These are phyloP conservation scores for Dasyprocta punctata DNA, from an alignment of 2,113 vertebrate genomes.

Conservation along the genomic window DNA sequence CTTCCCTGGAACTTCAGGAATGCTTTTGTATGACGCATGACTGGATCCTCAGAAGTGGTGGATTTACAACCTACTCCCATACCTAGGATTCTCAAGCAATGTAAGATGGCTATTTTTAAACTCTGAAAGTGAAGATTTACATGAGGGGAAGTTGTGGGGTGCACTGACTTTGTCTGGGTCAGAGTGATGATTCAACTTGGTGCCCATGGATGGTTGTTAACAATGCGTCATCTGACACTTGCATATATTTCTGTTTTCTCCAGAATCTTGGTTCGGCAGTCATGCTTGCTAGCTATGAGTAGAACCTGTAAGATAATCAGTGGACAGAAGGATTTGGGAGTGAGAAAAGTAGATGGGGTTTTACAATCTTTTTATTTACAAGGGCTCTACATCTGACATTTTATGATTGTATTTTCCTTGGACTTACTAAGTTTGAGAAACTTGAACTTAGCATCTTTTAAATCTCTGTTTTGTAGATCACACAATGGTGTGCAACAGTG, in stretches of 20 bases:
- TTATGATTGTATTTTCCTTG: background rate
- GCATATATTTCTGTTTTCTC: background rate
- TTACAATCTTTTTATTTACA: background rate
- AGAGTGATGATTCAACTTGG: background rate
- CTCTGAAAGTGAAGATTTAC: background rate
- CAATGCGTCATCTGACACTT: background rate
- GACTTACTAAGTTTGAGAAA: background rate
- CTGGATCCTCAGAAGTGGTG: background rate
- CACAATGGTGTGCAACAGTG: background rate
- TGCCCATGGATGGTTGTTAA: background rate
- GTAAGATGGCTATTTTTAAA: background rate
- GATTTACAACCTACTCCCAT: background rate
- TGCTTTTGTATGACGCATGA: background rate
- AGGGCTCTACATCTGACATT: background rate
- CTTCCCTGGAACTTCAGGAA: background rate
- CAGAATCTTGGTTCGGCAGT: background rate
- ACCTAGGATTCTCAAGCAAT: background rate
- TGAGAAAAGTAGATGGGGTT: background rate
- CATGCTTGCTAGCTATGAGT: background rate
- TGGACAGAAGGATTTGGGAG: background rate
- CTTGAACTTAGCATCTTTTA: background rate
- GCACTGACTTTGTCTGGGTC: background rate
- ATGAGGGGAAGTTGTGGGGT: background rate
- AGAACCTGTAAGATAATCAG: background rate
- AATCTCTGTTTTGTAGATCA: background rate